phyloP scores from a whole-genome alignment of 2,888 invertebrate genomes.

The Boloria euphrosyne region DNA sequence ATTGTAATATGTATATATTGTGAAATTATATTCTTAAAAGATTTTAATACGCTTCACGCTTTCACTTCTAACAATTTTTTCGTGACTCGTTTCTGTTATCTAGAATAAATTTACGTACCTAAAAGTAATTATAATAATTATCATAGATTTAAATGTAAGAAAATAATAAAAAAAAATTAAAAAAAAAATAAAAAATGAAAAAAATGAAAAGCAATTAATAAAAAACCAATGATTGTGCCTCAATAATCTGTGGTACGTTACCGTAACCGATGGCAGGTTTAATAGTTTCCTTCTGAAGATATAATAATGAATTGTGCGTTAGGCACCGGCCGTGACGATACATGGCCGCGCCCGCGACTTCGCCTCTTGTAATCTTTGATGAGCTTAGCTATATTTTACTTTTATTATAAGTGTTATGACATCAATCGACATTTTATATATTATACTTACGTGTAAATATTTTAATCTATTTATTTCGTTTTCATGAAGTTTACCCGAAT shows the following conservation, averaged over 20 bases:
- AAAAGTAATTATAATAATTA: slow-evolving; percentile 81
- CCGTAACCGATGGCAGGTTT: slow-evolving; percentile 79
- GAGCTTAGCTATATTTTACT: slow-evolving; percentile 82
- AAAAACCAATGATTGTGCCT: slow-evolving; percentile 83
- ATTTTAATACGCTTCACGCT: slow-evolving; percentile 80
- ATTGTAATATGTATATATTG: slow-evolving; percentile 81
- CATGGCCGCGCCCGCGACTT: slow-evolving; percentile 68
- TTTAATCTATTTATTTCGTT: slow-evolving; percentile 78
- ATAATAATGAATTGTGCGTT: slow-evolving; percentile 68
- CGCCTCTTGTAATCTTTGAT: slow-evolving; percentile 80
- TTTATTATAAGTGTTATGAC: slow-evolving; percentile 81
- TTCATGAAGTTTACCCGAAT: slow-evolving; percentile 79
- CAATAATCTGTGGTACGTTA: slow-evolving; percentile 83
- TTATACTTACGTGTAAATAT: slow-evolving; percentile 73
- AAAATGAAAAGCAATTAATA: slow-evolving; percentile 75
- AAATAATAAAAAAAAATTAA: slow-evolving; percentile 50
- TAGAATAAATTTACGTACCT: slow-evolving; percentile 82
- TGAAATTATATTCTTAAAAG: slow-evolving; percentile 80
- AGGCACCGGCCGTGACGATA: slow-evolving; percentile 60
- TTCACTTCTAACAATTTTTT: slow-evolving; percentile 77
- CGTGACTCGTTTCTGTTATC: slow-evolving; percentile 82
- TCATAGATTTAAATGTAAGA: slow-evolving; percentile 57
- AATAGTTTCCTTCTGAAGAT: slow-evolving; percentile 69
- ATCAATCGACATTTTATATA: slow-evolving; percentile 81
- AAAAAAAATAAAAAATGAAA: slow-evolving; percentile 54